A percentile compares a stretch with the other conserved stretches of the same genome.
Evolutionary conservation across 2,113 vertebrate species (phyloP).

Genomic region (Forbesichthys papilliferus): DNA sequence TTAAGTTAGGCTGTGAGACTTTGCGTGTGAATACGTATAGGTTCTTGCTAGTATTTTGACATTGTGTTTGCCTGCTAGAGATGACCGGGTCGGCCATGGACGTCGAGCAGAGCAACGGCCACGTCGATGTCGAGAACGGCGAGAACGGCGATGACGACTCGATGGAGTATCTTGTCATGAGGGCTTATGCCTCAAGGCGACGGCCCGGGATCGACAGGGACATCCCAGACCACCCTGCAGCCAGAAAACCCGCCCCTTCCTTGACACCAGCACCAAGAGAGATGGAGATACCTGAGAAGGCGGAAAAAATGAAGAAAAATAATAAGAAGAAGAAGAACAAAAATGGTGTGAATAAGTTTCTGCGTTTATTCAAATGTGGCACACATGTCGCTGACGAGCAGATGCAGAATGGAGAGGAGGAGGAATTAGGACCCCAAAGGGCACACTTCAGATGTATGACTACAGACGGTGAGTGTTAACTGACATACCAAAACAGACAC

Average conservation of each 20-base stretch:
- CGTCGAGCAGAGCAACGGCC: too few species aligned
- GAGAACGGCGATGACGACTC: not conserved
- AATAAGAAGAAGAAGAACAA: conserved; percentile 17
- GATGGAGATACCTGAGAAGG: not conserved
- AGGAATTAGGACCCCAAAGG: too few species aligned
- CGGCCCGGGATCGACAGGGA: rapidly evolving
- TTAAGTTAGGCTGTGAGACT: too few species aligned
- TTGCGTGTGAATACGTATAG: too few species aligned
- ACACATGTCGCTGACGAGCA: not conserved
- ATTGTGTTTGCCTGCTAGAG: too few species aligned
- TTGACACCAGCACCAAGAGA: not conserved
- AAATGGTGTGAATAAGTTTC: conserved; percentile 10
- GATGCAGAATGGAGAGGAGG: not conserved
- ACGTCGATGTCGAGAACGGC: not conserved
- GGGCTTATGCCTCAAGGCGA: conserved; percentile 57
- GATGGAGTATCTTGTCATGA: conserved; percentile 61
- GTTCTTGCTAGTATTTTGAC: too few species aligned
- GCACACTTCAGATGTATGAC: too few species aligned
- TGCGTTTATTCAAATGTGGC: conserved; percentile 45
- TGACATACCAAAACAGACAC: too few species aligned
- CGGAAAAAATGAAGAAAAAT: not conserved
- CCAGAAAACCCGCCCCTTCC: not conserved
- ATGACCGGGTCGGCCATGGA: too few species aligned
- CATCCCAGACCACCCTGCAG: rapidly evolving
- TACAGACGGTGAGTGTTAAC: too few species aligned